phyloP scores from a whole-genome alignment of 2,888 invertebrate species.

The Tetanocera ferruginea region DNA sequence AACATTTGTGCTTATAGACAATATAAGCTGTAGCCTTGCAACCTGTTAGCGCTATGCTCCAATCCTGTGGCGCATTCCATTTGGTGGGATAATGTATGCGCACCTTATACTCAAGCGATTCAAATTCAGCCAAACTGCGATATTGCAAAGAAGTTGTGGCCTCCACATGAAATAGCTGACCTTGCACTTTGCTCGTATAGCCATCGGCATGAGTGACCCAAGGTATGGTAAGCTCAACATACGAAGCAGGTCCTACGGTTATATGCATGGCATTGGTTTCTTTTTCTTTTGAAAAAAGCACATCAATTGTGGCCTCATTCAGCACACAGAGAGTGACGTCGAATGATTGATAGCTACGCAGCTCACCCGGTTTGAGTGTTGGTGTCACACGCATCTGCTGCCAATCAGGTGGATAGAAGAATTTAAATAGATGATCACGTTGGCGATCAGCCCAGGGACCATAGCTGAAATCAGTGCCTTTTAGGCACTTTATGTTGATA shows the following conservation, averaged over 20 bases:
- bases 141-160: conserved; percentile 96
- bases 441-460: conserved; percentile 99
- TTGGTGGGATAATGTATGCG: conserved; percentile 85
- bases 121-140: conserved; percentile 92
- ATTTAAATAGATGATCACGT: conserved; percentile 92
- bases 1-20: conserved; percentile 95
- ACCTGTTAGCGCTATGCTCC: conserved; percentile 91
- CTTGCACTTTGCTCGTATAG: conserved; percentile 91
- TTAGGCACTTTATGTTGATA: conserved; percentile 94
- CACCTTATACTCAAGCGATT: conserved; percentile 93
- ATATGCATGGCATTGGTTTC: conserved; percentile 98
- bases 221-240: conserved; percentile 95
- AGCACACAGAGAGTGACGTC: conserved; percentile 92
- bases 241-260: conserved; percentile 94
- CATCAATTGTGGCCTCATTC: conserved; percentile 94
- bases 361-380: conserved; percentile 87
- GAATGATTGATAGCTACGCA: conserved; percentile 90
- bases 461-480: conserved; percentile 94
- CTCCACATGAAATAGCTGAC: conserved; percentile 93
- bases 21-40: conserved; percentile 94
- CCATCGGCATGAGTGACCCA: conserved; percentile 92
- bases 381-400: conserved; percentile 84
- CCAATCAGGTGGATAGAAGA: conserved; percentile 94
- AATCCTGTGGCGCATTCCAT: conserved; percentile 98
- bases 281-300: conserved; percentile 91